Base-by-base conservation (phyloP, 2,888 invertebrate genomes). In the Synergus itoensis region DNA sequence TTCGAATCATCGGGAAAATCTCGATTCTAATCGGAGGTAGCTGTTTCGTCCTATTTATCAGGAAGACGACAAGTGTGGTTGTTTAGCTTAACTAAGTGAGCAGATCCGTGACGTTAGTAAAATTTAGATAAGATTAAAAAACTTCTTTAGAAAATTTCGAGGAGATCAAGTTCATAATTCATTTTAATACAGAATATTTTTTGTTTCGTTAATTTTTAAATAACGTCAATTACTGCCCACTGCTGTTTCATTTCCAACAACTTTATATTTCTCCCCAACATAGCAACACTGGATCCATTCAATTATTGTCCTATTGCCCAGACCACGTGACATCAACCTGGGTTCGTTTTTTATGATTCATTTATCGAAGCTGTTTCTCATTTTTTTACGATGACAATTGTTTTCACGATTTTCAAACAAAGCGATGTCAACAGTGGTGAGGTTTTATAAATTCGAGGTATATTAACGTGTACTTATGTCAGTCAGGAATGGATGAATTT, bases 271-370 rank as follows among this genome's bases (percentile, higher is more conserved):
- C 48, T 18, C 14, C 28, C 3, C 67, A 45, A 8, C 40, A 18
- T 41, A 41, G 36, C 78, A 79, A 79, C 9, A 65, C 18, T 62
- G 28, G 40, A 82, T 81, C 79, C 69, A 83, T 83, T 81, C 82
- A 79, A 85, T 88, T 86, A 85, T 85, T 86, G 87, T 86, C 88
- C 84, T 85, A 77, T 84, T 83, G 53, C 36, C 83, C 85, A 83
- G 77, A 77, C 77, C 77, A 79, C 36, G 73, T 67, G 28, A 48
- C 21, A 18, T 9, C 16, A 73, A 73, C n/a, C 53, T 40, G 73
- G 36, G 36, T 53, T 43, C 0, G 40, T 12, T n/a, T 43, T 73
- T 28, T 12, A 21, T n/a, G 1, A n/a, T 18, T 53, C 3, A 1
- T 9, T 53, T 43, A 43, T 73, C 21, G 43, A 67, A 67, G 11